Base-by-base conservation (phyloP, 1,140 invertebrate species). In the Drosophila punjabiensis region DNA sequence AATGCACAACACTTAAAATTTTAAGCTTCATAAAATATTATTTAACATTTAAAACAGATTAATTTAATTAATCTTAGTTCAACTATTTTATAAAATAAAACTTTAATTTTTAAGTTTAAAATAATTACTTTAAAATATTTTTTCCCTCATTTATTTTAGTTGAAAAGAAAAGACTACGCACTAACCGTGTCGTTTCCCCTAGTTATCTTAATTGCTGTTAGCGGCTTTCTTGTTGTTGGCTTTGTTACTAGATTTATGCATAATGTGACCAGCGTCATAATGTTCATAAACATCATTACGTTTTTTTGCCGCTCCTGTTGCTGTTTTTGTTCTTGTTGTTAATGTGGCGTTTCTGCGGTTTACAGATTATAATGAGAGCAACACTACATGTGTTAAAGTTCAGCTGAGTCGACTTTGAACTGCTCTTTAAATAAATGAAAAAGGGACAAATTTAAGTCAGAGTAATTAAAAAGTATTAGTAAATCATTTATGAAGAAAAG, bases 241-340 rank as follows among this genome's bases (percentile, higher is more conserved):
- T 33, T 69, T 71, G 52, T 63, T 45, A 48, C 48, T 43, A 55
- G 48, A 52, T 78, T 59, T 65, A 73, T 79, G 75, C 71, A 74
- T 79, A 81, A 81, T 87, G 56, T 53, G 73, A 67, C 55, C 79
- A 79, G 39, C 68, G 56, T 65, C 69, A 77, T 88, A 84, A 88
- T 81, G 69, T 74, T 68, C 35, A 76, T 89, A 73, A 76, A 56
- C 53, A 24, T 56, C 14, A 56, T 66, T 65, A 81, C 63, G 60
- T 66, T 73, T 79, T 63, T 73, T 24, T 24, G 24, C 24, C 24
- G 24, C 24, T 24, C 24, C 24, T 24, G 67, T 47, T 24, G 20
- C 33, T 47, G 20, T 39, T 55, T 11, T 69, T 68, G 65, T 47
- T 61, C 50, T 69, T 65, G 69, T 75, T 69, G 55, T 79, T 77